These are phyloP conservation scores for Diplodus sargus DNA, from an alignment of 2,797 vertebrate species.

Conservation along the genomic window DNA sequence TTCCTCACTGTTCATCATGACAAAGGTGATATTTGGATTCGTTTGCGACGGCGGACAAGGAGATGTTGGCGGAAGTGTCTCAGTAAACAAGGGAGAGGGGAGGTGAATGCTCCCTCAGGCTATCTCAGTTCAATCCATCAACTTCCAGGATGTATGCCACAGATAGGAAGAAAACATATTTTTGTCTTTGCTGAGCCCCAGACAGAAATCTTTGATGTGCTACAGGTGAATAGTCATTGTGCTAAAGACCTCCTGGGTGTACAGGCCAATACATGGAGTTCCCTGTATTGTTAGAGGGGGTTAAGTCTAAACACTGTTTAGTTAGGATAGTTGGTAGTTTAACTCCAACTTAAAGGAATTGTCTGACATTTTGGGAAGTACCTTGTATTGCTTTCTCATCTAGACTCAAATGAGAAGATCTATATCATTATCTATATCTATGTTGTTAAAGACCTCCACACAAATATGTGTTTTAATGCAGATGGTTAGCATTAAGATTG, in stretches of 20 bases:
- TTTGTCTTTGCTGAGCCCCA: constrained; percentile 35
- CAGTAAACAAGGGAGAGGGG: constrained; percentile 35
- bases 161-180: constrained; percentile 47
- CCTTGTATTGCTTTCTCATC: constrained; percentile 1
- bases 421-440: background rate
- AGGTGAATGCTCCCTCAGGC: constrained; percentile 48
- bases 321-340: background rate
- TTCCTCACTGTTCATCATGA: background rate
- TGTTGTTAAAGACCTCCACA: background rate
- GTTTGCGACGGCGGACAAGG: constrained; percentile 9
- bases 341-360: constrained; percentile 5
- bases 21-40: constrained; percentile 58
- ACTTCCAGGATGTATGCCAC: constrained; percentile 65
- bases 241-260: constrained; percentile 32
- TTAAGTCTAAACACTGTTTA: background rate
- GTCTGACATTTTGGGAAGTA: background rate
- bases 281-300: background rate
- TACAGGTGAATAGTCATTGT: constrained; percentile 42
- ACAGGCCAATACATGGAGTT: constrained; percentile 5
- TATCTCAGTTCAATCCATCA: constrained; percentile 61
- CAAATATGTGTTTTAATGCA: background rate
- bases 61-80: constrained; percentile 26
- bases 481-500: background rate
- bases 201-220: constrained; percentile 32
- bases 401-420: background rate